These are phyloP conservation scores for Leptopilina myrica DNA, from an alignment of 2,888 invertebrate species.

Conservation along the genomic window DNA sequence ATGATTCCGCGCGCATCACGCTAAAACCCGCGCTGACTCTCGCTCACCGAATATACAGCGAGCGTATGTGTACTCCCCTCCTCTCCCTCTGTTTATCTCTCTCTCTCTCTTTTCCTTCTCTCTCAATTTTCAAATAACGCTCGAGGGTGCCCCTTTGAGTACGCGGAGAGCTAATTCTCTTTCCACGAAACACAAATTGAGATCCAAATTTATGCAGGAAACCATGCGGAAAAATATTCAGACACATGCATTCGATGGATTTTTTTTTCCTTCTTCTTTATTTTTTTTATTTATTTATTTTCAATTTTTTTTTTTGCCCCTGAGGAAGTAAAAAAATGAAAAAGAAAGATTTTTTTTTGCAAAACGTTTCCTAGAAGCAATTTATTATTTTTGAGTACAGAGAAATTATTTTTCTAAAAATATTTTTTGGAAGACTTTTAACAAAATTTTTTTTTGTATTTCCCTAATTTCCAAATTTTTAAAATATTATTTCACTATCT, in stretches of 20 bases:
- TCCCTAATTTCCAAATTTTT: too few species aligned
- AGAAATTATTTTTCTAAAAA: not conserved
- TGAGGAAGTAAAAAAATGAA: not conserved
- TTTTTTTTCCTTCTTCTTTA: too few species aligned
- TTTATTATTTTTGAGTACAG: not conserved
- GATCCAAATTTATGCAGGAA: slow-evolving; percentile 25
- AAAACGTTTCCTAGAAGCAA: not conserved
- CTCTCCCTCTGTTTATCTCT: too few species aligned
- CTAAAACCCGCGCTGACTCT: slow-evolving; percentile 11
- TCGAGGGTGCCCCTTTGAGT: slow-evolving; percentile 38
- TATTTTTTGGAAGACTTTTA: not conserved
- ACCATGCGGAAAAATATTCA: slow-evolving; percentile 36
- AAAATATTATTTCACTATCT: too few species aligned
- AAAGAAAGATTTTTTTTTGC: not conserved
- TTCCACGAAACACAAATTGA: slow-evolving; percentile 26
- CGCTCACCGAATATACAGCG: slow-evolving; percentile 13
- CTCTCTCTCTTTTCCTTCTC: not conserved
- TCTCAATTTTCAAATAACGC: slow-evolving; percentile 39
- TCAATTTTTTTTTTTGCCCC: too few species aligned
- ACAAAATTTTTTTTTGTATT: too few species aligned
- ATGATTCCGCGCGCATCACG: slow-evolving; percentile 21
- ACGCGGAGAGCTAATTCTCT: slow-evolving; percentile 34
- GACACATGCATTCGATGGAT: not conserved
- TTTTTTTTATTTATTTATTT: too few species aligned
- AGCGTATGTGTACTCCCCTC: not conserved